Percentiles rank a stretch among this genome's conserved stretches.
phyloP scores from a whole-genome alignment of 2,888 invertebrate species.

The Hydrotaea diabolus region DNA sequence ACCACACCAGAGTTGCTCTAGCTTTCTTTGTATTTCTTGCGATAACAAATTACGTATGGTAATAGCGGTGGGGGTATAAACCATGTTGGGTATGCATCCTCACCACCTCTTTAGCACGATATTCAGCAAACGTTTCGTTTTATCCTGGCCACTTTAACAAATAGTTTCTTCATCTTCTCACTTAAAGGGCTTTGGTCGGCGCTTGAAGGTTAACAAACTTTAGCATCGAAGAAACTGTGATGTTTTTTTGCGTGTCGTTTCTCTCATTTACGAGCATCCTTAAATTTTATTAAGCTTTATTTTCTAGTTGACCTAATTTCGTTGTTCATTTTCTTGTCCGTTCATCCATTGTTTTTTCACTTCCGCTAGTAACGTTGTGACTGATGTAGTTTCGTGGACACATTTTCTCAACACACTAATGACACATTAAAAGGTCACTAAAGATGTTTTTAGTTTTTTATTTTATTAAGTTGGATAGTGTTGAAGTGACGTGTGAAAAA shows the following conservation, averaged over 20 bases:
- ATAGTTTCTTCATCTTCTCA: constrained; percentile 8
- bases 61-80: not conserved
- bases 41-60: constrained; percentile 8
- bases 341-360: not conserved
- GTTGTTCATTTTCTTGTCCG: not conserved
- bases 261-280: constrained; percentile 18
- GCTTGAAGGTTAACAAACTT: constrained; percentile 35
- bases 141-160: constrained; percentile 20
- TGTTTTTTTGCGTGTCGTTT: not conserved
- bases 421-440: constrained; percentile 21
- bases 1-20: not conserved
- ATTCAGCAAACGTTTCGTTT: constrained; percentile 5
- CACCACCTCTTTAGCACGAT: not conserved
- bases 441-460: not conserved
- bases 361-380: not conserved
- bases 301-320: constrained; percentile 34
- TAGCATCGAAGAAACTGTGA: not conserved
- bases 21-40: not conserved
- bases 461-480: not conserved
- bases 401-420: constrained; percentile 14
- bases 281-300: constrained; percentile 30
- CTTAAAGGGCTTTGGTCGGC: not conserved
- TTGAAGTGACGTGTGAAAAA: not conserved
- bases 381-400: constrained; percentile 25
- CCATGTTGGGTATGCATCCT: not conserved